phyloP scores from a whole-genome alignment of 1,140 invertebrate species.

The Phymastichus coffea region DNA sequence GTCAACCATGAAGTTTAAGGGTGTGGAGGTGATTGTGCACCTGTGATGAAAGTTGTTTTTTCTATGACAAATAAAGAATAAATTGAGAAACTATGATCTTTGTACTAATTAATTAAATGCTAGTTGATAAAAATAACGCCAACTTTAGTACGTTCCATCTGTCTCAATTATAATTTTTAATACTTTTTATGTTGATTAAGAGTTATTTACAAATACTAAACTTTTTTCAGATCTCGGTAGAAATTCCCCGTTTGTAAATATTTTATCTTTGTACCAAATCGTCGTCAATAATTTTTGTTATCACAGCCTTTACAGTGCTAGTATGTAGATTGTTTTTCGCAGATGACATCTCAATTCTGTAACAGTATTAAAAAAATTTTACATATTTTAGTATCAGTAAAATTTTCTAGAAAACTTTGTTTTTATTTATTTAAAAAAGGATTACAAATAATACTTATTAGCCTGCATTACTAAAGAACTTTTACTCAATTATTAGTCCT shows the following conservation, averaged over 20 bases:
- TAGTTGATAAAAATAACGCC: no score
- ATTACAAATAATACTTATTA: no score
- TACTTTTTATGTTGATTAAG: no score
- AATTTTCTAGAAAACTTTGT: no score
- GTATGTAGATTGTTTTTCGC: background rate
- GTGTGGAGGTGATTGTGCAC: conserved; percentile 39
- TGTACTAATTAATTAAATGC: no score
- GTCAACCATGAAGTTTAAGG: conserved; percentile 34
- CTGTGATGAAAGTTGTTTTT: conserved; percentile 49
- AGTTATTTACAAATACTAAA: no score
- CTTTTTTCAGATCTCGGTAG: background rate
- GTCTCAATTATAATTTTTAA: no score
- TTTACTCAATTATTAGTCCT: no score
- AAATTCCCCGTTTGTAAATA: background rate
- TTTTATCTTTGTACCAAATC: conserved; percentile 1
- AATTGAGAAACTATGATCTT: conserved; percentile 46
- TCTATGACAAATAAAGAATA: conserved; percentile 37
- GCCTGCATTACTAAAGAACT: no score
- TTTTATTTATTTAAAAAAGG: no score
- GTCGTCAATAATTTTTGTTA: background rate
- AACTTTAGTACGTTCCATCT: no score
- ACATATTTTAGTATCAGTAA: no score
- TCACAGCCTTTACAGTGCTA: background rate
- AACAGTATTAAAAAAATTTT: conserved; percentile 31
- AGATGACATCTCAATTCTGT: conserved; percentile 23